Evolutionary conservation across 2,797 vertebrate genomes (phyloP).

Genomic region (Poeciliopsis presidionis): DNA sequence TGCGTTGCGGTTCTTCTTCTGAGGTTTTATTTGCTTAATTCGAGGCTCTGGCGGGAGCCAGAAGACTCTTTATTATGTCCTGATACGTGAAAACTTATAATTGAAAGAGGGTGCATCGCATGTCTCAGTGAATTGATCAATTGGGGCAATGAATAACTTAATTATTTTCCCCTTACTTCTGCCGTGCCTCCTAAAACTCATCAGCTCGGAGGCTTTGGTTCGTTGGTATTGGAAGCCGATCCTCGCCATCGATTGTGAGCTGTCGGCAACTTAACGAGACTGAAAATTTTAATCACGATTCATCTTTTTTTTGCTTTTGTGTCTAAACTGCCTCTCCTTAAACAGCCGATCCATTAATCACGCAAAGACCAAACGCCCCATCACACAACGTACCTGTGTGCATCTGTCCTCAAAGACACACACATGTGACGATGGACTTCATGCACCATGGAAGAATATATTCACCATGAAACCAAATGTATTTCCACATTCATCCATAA

Average conservation of each 20-base stretch:
- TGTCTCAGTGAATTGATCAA: slow-evolving; percentile 78
- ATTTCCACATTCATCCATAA: slow-evolving; percentile 18
- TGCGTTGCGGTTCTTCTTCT: neutral
- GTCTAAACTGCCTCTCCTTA: slow-evolving; percentile 45
- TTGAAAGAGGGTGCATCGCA: slow-evolving; percentile 26
- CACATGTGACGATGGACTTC: slow-evolving; percentile 25
- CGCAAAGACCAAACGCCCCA: slow-evolving; percentile 2
- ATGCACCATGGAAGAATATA: neutral
- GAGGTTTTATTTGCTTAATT: neutral
- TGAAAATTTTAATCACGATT: slow-evolving; percentile 81
- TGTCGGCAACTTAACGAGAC: slow-evolving; percentile 80
- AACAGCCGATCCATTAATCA: slow-evolving; percentile 23
- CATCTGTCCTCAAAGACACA: slow-evolving; percentile 21
- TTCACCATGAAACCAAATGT: slow-evolving; percentile 22
- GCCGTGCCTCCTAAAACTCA: slow-evolving; percentile 53
- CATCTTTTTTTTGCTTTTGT: slow-evolving; percentile 49
- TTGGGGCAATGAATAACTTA: slow-evolving; percentile 79
- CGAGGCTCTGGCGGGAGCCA: neutral
- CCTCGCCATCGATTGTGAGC: slow-evolving; percentile 71
- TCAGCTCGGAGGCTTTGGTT: slow-evolving; percentile 67
- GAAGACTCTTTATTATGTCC: slow-evolving; percentile 6
- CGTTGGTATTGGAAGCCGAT: slow-evolving; percentile 74
- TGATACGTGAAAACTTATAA: neutral
- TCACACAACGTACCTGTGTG: slow-evolving; percentile 4
- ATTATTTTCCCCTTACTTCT: slow-evolving; percentile 74